Percentiles rank a stretch among this genome's conserved stretches.
Evolutionary conservation across 2,797 vertebrate species (phyloP).

Genomic region (Sylvia borin): DNA sequence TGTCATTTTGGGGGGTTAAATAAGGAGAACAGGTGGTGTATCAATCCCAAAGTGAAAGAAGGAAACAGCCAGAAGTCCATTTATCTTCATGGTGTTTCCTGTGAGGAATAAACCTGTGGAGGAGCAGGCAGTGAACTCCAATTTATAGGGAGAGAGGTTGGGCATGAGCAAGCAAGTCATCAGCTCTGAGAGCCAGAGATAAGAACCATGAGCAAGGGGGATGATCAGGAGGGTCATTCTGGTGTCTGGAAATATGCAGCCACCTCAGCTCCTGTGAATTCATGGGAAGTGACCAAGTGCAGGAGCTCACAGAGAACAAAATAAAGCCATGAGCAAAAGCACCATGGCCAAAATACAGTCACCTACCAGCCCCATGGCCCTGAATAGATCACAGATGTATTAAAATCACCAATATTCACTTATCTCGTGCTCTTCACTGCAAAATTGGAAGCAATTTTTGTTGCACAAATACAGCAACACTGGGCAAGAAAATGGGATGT

Average conservation of each 20-base stretch:
- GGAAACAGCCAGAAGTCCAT: not conserved
- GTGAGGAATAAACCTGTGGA: not conserved
- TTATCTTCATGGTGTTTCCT: not conserved
- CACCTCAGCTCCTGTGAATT: not conserved
- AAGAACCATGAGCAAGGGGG: not conserved
- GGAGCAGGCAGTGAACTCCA: not conserved
- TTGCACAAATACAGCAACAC: not conserved
- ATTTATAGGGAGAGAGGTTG: rapidly evolving
- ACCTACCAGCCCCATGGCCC: not conserved
- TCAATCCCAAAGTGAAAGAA: not conserved
- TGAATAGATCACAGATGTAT: not conserved
- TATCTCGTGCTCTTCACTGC: not conserved
- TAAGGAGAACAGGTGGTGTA: not conserved
- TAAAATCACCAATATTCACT: not conserved
- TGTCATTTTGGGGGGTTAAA: not conserved
- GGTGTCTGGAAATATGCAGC: not conserved
- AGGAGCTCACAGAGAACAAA: not conserved
- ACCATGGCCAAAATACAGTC: not conserved
- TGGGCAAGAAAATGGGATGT: not conserved
- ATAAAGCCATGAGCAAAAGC: not conserved
- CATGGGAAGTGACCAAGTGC: not conserved
- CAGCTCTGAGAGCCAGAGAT: not conserved
- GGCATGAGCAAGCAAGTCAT: rapidly evolving
- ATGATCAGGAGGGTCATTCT: not conserved
- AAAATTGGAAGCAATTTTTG: not conserved